Evolutionary conservation across 2,113 vertebrate genomes (phyloP), one percentile per base, ranked within the genome.

Genomic region (Apistogramma diplotaenia): DNA sequence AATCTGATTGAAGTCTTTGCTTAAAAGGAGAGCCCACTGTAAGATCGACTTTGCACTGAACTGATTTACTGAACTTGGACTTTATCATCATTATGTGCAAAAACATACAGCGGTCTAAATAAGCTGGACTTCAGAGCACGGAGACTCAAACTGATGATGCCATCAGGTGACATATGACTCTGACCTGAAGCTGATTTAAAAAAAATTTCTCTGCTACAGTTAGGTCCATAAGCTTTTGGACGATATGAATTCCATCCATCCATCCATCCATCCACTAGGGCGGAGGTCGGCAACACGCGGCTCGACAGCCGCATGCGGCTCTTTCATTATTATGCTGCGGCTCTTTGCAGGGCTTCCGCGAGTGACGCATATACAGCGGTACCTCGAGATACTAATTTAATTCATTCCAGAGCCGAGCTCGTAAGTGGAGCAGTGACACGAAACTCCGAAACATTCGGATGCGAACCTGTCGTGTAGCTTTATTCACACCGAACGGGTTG

Each of bases 111-210:
- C 19, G 57, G 72, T 76, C 67, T 74, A 57, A n/a, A 16, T 43
- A 78, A 77, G 46, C 33, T 54, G 43, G 37, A 19, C 23, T 87
- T 83, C 67, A 84, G 55, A 74, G 59, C 31, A 5, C 6, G 8
- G 59, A 35, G 43, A 59, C 33, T 81, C 54, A 23, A 81, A 75
- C 21, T 74, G 85, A 89, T 89, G 88, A 91, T 84, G 85, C 82
- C 83, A 90, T 87, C 55, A 83, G 75, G 84, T 86, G 91, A 89
- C 81, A 75, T 16, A 43, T 76, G 51, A 23, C 29, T 62, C 31
- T 4, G 55, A 81, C 46, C 71, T 73, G 29, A 31, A 74, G 18
- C 19, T 51, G 49, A 75, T 31, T 82, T 62, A 37, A 29, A 23
- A 19, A 76, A 60, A 12, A n/a, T n/a, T n/a, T 51, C 58, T 62